Percentiles rank a stretch among this genome's conserved stretches.
phyloP scores from a whole-genome alignment of 2,888 invertebrate genomes.

The Agonopterix subpropinquella region DNA sequence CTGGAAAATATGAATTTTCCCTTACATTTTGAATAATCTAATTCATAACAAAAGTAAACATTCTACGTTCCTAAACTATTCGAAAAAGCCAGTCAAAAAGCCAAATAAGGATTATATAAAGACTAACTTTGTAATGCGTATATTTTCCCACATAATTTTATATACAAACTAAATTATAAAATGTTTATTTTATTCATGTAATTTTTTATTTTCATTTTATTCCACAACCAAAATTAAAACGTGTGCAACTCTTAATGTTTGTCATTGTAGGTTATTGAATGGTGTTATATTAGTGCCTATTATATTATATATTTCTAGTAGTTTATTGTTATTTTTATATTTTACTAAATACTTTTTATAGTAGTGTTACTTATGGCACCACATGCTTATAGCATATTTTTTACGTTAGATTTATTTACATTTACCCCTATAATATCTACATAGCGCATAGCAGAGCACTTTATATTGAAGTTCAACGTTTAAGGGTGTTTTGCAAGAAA shows the following conservation, averaged over 20 bases:
- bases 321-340: slow-evolving; percentile 18
- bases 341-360: slow-evolving; percentile 51
- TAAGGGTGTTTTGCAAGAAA: slow-evolving; percentile 15
- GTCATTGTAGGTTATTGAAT: not conserved
- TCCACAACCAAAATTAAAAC: slow-evolving; percentile 19
- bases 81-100: slow-evolving; percentile 68
- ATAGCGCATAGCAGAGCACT: slow-evolving; percentile 36
- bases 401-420: slow-evolving; percentile 35
- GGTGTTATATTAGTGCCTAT: not conserved
- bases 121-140: slow-evolving; percentile 72
- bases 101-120: slow-evolving; percentile 61
- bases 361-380: slow-evolving; percentile 70
- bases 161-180: slow-evolving; percentile 51
- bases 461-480: slow-evolving; percentile 21
- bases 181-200: slow-evolving; percentile 17
- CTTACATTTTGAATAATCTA: slow-evolving; percentile 29
- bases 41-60: slow-evolving; percentile 39
- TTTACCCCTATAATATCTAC: slow-evolving; percentile 30
- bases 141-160: slow-evolving; percentile 72
- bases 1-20: slow-evolving; percentile 31
- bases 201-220: slow-evolving; percentile 12
- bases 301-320: slow-evolving; percentile 3
- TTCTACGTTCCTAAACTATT: slow-evolving; percentile 50
- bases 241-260: not conserved
- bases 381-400: slow-evolving; percentile 65